A percentile compares a stretch with the other conserved stretches of the same genome.
These are phyloP conservation scores for Calliphora vomitoria DNA, from an alignment of 2,888 invertebrate species.

Conservation along the genomic window DNA sequence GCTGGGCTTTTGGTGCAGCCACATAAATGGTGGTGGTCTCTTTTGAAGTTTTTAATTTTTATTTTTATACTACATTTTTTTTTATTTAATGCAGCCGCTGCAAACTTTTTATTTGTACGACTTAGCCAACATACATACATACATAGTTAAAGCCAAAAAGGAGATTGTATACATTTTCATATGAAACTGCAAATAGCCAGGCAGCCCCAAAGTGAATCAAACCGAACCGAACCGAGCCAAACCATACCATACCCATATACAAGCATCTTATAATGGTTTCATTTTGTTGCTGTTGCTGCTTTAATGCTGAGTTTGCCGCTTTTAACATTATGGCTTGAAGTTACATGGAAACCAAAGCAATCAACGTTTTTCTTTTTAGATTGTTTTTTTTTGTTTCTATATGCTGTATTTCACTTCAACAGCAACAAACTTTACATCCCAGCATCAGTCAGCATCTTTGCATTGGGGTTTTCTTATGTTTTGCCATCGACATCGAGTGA, in stretches of 20 bases:
- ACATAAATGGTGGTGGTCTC: constrained; percentile 71
- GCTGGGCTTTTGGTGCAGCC: constrained; percentile 42
- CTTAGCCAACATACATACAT: constrained; percentile 39
- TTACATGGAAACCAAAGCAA: constrained; percentile 73
- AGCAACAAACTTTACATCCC: constrained; percentile 44
- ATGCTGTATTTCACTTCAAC: constrained; percentile 32
- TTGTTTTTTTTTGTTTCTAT: constrained; percentile 16
- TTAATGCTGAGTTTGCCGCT: constrained; percentile 67
- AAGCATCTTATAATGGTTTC: constrained; percentile 68
- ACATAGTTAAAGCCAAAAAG: constrained; percentile 69
- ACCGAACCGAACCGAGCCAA: neutral
- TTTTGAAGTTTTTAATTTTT: constrained; percentile 70
- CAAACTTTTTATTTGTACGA: constrained; percentile 25
- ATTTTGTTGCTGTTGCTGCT: constrained; percentile 55
- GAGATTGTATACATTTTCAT: constrained; percentile 70
- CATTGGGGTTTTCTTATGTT: constrained; percentile 60
- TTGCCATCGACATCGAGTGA: constrained; percentile 51
- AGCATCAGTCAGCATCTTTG: constrained; percentile 54
- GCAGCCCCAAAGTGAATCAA: constrained; percentile 33
- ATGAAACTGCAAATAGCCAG: constrained; percentile 50
- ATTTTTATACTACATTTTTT: neutral
- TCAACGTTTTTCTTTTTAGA: constrained; percentile 64
- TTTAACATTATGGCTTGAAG: constrained; percentile 71
- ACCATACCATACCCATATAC: constrained; percentile 68
- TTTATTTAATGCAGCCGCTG: constrained; percentile 53